Evolutionary conservation across 2,888 invertebrate species (phyloP).

Genomic region (Desoria tigrina): DNA sequence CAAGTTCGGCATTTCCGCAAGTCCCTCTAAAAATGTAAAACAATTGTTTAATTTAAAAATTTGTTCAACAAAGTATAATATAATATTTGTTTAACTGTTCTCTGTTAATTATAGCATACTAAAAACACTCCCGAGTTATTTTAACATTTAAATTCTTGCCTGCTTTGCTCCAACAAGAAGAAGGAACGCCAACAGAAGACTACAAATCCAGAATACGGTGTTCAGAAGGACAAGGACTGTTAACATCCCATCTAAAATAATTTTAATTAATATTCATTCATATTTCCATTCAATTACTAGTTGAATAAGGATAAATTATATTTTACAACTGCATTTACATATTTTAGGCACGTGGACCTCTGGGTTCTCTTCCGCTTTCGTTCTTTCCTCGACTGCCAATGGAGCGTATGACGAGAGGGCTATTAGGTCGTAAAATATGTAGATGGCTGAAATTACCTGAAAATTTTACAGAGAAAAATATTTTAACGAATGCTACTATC

Average conservation of each 20-base stretch:
- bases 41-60: neutral
- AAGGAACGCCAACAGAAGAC: slow-evolving; percentile 27
- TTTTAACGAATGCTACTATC: no score
- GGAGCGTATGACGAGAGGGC: neutral
- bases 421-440: no score
- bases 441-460: slow-evolving; percentile 7
- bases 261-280: no score
- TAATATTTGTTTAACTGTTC: no score
- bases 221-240: slow-evolving; percentile 27
- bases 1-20: slow-evolving; percentile 25
- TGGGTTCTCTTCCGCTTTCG: slow-evolving; percentile 21
- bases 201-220: slow-evolving; percentile 26
- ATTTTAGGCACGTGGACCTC: slow-evolving; percentile 21
- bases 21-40: slow-evolving; percentile 26
- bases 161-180: slow-evolving; percentile 29
- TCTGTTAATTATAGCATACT: no score
- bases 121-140: no score
- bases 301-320: no score
- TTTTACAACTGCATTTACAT: no score
- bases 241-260: slow-evolving; percentile 25
- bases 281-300: no score
- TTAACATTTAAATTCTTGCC: slow-evolving; percentile 13
- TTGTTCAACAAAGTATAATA: neutral
- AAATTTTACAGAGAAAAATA: neutral
- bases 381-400: slow-evolving; percentile 7